A percentile compares a stretch with the other conserved stretches of the same genome.
These are phyloP conservation scores for Lasius platythorax DNA, from an alignment of 2,888 invertebrate species.

Conservation along the genomic window DNA sequence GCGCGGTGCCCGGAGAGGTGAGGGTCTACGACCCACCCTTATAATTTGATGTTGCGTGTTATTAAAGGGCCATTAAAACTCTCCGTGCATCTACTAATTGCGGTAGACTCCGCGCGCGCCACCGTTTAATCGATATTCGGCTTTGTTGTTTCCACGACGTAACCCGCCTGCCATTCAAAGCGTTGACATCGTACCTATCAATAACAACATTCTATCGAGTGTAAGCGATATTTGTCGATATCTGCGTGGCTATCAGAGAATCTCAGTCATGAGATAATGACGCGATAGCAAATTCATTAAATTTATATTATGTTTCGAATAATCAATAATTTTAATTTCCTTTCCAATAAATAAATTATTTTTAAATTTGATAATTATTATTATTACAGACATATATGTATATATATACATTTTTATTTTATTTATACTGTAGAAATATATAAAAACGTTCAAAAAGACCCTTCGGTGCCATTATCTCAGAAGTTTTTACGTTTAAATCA, in stretches of 20 bases:
- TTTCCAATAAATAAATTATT: neutral
- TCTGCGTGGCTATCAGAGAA: neutral
- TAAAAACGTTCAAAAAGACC: neutral
- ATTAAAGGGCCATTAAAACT: conserved; percentile 84
- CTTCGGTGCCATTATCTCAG: neutral
- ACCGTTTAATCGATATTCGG: conserved; percentile 81
- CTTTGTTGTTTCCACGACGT: conserved; percentile 76
- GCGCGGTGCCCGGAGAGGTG: conserved; percentile 11
- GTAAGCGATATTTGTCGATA: conserved; percentile 25
- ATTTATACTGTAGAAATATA: neutral
- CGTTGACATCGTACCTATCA: conserved; percentile 52
- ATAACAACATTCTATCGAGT: conserved; percentile 21
- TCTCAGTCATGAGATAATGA: conserved; percentile 11
- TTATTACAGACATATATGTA: neutral
- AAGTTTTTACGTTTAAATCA: neutral
- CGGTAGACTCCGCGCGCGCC: conserved; percentile 73
- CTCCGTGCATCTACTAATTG: conserved; percentile 82
- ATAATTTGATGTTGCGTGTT: conserved; percentile 83
- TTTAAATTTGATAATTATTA: neutral
- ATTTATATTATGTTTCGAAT: neutral
- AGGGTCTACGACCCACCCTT: conserved; percentile 77
- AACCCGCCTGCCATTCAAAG: conserved; percentile 64
- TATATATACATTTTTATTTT: neutral
- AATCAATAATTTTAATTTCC: neutral
- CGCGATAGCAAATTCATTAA: no score